These are phyloP conservation scores for Buceros bicornis DNA, from an alignment of 2,797 vertebrate species.

Conservation along the genomic window DNA sequence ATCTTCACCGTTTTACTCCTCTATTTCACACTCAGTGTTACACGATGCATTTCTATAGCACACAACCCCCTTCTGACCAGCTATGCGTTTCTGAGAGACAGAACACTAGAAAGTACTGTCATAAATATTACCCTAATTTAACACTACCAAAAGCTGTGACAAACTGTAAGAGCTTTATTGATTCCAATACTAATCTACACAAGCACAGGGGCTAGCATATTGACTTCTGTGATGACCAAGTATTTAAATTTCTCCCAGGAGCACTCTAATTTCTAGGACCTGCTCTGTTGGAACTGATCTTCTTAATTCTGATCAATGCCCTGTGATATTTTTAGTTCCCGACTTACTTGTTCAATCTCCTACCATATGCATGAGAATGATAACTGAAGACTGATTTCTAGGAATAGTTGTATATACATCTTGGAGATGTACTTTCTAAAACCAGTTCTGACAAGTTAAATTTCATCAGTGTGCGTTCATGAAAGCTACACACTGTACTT, in stretches of 20 bases:
- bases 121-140: slow-evolving; percentile 33
- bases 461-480: neutral
- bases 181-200: slow-evolving; percentile 17
- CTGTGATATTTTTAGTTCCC: neutral
- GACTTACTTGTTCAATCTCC: neutral
- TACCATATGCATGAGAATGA: neutral
- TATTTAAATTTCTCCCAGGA: slow-evolving; percentile 20
- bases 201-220: neutral
- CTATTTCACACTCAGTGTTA: neutral
- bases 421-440: neutral
- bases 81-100: neutral
- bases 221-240: slow-evolving; percentile 4
- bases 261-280: neutral
- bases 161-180: slow-evolving; percentile 11
- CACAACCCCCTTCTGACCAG: neutral
- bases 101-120: neutral
- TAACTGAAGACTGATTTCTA: neutral
- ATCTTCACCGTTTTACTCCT: neutral
- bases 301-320: slow-evolving; percentile 29
- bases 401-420: neutral
- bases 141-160: neutral
- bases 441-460: neutral
- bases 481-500: neutral
- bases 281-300: slow-evolving; percentile 24
- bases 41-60: neutral